Percentiles rank a stretch among this genome's conserved stretches.
Evolutionary conservation across 2,888 invertebrate species (phyloP).

Genomic region (Caenorhabditis sp.): DNA sequence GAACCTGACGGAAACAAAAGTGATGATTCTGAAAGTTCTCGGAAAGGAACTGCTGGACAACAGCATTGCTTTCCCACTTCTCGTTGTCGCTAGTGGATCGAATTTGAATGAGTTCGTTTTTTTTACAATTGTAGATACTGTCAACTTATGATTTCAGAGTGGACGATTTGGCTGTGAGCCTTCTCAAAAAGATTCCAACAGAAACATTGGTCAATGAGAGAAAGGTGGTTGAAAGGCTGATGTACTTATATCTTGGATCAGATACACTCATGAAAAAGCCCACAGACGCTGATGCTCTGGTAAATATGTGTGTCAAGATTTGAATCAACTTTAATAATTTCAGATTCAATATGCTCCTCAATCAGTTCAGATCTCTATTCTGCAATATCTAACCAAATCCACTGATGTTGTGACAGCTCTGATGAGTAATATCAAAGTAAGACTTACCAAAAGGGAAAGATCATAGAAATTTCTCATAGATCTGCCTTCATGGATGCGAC

Average conservation of each 20-base stretch:
- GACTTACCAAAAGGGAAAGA: neutral
- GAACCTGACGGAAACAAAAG: slow-evolving; percentile 49
- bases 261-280: slow-evolving; percentile 36
- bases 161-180: slow-evolving; percentile 64
- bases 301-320: too few species aligned
- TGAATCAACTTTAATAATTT: neutral
- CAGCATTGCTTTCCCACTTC: slow-evolving; percentile 62
- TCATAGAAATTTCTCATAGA: slow-evolving; percentile 28
- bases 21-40: slow-evolving; percentile 61
- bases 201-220: slow-evolving; percentile 44
- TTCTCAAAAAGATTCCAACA: slow-evolving; percentile 65
- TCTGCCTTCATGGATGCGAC: slow-evolving; percentile 59
- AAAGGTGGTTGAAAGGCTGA: slow-evolving; percentile 56
- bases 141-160: slow-evolving; percentile 57
- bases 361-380: slow-evolving; percentile 12
- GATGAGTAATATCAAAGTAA: neutral
- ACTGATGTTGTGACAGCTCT: neutral
- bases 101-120: slow-evolving; percentile 58
- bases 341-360: slow-evolving; percentile 8
- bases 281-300: neutral
- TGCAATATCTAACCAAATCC: slow-evolving; percentile 64
- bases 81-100: slow-evolving; percentile 60
- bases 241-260: slow-evolving; percentile 65
- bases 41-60: slow-evolving; percentile 61
- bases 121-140: neutral